Base-by-base conservation (phyloP, 2,888 invertebrate genomes). In the Papilio gigon region DNA sequence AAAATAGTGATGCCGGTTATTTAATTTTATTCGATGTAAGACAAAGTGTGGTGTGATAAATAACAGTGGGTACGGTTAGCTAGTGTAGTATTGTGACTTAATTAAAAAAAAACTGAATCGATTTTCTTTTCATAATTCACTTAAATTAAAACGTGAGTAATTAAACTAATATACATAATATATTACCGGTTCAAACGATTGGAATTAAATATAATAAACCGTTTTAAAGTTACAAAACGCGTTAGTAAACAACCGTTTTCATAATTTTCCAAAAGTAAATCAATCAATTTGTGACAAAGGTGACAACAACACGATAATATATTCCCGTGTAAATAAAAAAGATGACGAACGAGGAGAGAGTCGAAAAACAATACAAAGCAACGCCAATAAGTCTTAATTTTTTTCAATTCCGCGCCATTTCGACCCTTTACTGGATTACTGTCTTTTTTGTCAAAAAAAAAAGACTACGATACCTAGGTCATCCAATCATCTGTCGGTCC, bases 31-130 rank as follows among this genome's bases (percentile, higher is more conserved):
- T 59, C 11, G 8, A 22, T 25, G 4, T 17, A 47, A 58, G 63
- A 35, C 9, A 14, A 9, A 37, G 14, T 37, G n/a, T 33, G 33
- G 59, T 65, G 68, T 17, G 33, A 33, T 50, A 17, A 17, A 65
- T 53, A 64, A 69, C 61, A 65, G 68, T 65, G 20, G 33, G 60
- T 69, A 65, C 27, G n/a, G 33, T 17, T 20, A 22, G 17, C 11
- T 50, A 59, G 50, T 50, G 44, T 42, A 25, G 25, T 1, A 40
- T 65, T 30, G 27, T 44, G 35, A 65, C 11, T 40, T 65, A 27
- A 64, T 25, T 25, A 17, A 17, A 30, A 30, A n/a, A 30, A 4
- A n/a, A 25, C 0, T 35, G 12, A 35, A 6, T 35, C 8, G 1
- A 37, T n/a, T n/a, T n/a, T n/a, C n/a, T n/a, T n/a, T n/a, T n/a